Evolutionary conservation across 2,888 invertebrate species (phyloP), one percentile per base, ranked within the genome.

Genomic region (Antitype chi): DNA sequence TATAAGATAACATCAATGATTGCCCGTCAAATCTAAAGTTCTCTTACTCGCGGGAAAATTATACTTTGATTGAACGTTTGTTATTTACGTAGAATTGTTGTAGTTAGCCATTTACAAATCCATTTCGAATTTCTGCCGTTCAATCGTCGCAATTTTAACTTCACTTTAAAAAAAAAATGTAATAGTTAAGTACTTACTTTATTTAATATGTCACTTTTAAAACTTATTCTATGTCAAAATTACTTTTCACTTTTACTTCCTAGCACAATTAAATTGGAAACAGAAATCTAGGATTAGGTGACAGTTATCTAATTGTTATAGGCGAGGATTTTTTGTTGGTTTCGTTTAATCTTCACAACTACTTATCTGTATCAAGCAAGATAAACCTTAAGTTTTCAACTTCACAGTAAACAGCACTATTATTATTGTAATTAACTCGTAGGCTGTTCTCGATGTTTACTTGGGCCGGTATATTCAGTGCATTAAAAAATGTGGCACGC

Each of bases 401-500:
- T 52, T n/a, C 57, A 60, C 49, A 28, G 57, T 52, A 66, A 76
- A 68, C 43, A 81, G n/a, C 66, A 68, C 68, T 71, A 84, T 70
- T 80, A 74, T 62, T 70, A 72, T 76, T 74, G 67, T 77, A 78
- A 76, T 79, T 75, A 84, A 81, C 73, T 81, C 25, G 67, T 76
- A 78, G 80, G 70, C 81, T 76, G 80, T 80, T 79, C 82, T 87
- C 85, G 81, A 88, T 89, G 84, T 90, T 91, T 89, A 89, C 91
- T 84, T 84, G 84, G 72, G 80, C 86, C 80, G 74, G 85, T 81
- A 86, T 89, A 89, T 90, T 86, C 90, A 89, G 87, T 93, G 93
- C 93, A 94, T 94, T 93, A 93, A 95, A 91, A 95, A 96, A 94
- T 93, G 94, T 92, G 94, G 92, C 95, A 91, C 93, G 95, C 94